phyloP scores from a whole-genome alignment of 2,888 invertebrate species.

The Drosophila antonietae region DNA sequence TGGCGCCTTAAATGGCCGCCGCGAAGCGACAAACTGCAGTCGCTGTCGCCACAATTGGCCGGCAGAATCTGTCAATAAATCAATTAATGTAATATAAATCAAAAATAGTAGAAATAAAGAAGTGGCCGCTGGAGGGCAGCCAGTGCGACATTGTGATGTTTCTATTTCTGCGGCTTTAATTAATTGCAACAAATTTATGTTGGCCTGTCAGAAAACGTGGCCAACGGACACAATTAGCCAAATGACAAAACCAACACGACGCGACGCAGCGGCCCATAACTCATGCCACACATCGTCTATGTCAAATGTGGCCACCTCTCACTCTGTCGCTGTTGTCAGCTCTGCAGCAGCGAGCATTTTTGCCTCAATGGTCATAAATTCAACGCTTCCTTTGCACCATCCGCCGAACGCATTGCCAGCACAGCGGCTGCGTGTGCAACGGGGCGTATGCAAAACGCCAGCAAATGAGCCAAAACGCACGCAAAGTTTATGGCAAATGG shows the following conservation, averaged over 20 bases:
- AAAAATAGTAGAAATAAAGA: constrained; percentile 26
- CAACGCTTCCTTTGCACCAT: constrained; percentile 42
- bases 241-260: constrained; percentile 71
- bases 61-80: constrained; percentile 74
- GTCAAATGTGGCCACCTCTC: constrained; percentile 28
- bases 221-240: constrained; percentile 77
- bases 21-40: constrained; percentile 63
- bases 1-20: constrained; percentile 66
- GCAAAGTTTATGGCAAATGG: constrained; percentile 25
- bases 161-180: constrained; percentile 70
- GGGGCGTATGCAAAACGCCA: constrained; percentile 42
- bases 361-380: constrained; percentile 40
- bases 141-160: constrained; percentile 52
- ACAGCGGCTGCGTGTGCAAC: constrained; percentile 34
- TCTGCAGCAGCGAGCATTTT: constrained; percentile 28
- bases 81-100: constrained; percentile 76
- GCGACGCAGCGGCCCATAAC: constrained; percentile 55
- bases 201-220: constrained; percentile 57
- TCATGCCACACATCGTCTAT: constrained; percentile 57
- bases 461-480: constrained; percentile 44
- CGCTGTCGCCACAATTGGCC: constrained; percentile 58
- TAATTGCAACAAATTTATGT: constrained; percentile 76
- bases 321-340: constrained; percentile 18
- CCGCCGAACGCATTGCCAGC: constrained; percentile 34
- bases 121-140: constrained; percentile 45